Conservation (phyloP, 2,888 invertebrate species). For the Lissocephala sabroskyi region DNA sequence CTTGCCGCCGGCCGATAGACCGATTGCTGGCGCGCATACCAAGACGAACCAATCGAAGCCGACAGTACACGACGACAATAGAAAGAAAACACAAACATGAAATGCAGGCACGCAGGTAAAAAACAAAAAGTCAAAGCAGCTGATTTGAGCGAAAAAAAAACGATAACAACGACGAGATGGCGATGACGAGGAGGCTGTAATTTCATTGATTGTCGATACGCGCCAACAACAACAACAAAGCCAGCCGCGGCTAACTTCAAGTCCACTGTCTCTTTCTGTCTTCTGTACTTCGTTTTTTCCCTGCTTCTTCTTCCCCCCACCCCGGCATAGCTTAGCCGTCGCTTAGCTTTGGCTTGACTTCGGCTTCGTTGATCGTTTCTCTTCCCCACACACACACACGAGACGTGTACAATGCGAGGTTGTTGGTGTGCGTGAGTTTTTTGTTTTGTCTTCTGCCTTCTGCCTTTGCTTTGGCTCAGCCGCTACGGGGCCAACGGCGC, state of each 20-base stretch:
- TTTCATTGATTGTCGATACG: conserved; percentile 63
- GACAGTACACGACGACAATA: conserved; percentile 26
- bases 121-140: conserved; percentile 36
- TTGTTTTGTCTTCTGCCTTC: conserved; percentile 17
- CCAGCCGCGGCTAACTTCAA: conserved; percentile 4
- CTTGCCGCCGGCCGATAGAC: conserved; percentile 29
- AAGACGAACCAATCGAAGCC: conserved; percentile 27
- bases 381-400: no score
- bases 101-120: conserved; percentile 26
- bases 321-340: no score
- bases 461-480: conserved; percentile 5
- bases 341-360: conserved; percentile 5
- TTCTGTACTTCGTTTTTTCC: no score
- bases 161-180: no score
- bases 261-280: conserved; percentile 1
- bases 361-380: conserved; percentile 14
- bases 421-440: no score
- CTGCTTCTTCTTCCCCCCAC: no score
- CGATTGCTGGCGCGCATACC: conserved; percentile 36
- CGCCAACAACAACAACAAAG: conserved; percentile 37
- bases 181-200: conserved; percentile 44
- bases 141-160: conserved; percentile 24
- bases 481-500: no score
- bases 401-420: no score
- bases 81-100: conserved; percentile 23